Evolutionary conservation across 2,888 invertebrate genomes (phyloP).

Genomic region (Cremastinae sp.): DNA sequence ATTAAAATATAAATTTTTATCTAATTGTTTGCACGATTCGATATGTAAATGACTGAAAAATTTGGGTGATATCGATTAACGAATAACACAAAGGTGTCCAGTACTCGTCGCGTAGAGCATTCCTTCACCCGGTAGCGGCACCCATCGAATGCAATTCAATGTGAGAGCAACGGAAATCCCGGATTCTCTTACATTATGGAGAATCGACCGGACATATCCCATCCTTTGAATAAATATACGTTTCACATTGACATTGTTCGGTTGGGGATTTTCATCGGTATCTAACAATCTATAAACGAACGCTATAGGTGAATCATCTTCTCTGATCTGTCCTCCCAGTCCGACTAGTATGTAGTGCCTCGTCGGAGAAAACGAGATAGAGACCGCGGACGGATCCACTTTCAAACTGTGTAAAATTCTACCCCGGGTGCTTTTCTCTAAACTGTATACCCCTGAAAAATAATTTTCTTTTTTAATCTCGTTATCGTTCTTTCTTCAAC

Average conservation of each 20-base stretch:
- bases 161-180: slow-evolving; percentile 85
- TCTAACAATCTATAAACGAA: slow-evolving; percentile 57
- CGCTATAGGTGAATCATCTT: neutral
- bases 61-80: no score
- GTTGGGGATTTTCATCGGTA: slow-evolving; percentile 80
- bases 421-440: slow-evolving; percentile 88
- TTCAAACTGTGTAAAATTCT: slow-evolving; percentile 89
- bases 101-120: slow-evolving; percentile 93
- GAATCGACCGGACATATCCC: slow-evolving; percentile 63
- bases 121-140: slow-evolving; percentile 91
- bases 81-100: slow-evolving; percentile 88
- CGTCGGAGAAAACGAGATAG: slow-evolving; percentile 91
- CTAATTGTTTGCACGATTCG: no score
- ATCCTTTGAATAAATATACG: no score
- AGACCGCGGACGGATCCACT: slow-evolving; percentile 90
- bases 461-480: neutral
- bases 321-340: no score
- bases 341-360: slow-evolving; percentile 90
- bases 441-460: slow-evolving; percentile 88
- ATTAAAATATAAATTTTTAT: no score
- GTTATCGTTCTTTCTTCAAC: neutral
- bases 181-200: slow-evolving; percentile 79
- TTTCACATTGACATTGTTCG: no score
- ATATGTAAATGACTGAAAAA: no score
- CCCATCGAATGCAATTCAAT: slow-evolving; percentile 92